Base-by-base conservation (phyloP, 1,140 invertebrate genomes). In the Ostrea edulis region DNA sequence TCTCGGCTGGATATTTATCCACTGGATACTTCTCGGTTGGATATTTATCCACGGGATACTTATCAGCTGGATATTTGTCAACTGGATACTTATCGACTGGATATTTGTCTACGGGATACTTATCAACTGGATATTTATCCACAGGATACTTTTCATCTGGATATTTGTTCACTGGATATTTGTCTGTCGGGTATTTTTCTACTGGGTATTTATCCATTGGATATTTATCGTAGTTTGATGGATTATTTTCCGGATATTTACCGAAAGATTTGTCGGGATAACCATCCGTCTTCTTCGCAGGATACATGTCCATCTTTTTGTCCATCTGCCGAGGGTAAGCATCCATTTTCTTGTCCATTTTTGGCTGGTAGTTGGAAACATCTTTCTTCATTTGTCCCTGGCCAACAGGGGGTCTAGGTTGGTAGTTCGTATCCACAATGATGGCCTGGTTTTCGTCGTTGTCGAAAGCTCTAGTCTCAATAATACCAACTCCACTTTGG, bases 261-360 rank as follows among this genome's bases (percentile, higher is more conserved):
- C 35, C 35, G 68, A 25, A n/a, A 7, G 25, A 22, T 68, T 68
- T 68, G 8, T 35, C 68, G 25, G 25, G 68, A 22, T 25, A 71
- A 11, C 29, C 29, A 35, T 71, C 68, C 22, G 25, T 71, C 25
- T 71, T 71, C 22, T 71, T 71, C 14, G 22, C 68, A 29, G 68
- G 68, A 29, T 77, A 77, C 25, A 35, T 77, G 25, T 77, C 68
- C 12, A 77, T 12, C 29, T 77, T 77, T 35, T 77, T 77, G 25
- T 77, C 68, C 25, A 77, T 77, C 25, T 77, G 68, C 29, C 68
- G 11, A 0, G 68, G 68, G 8, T 29, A 77, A 9, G 29, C 29
- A 12, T 77, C 68, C 68, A 77, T 77, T 77, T 77, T 77, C 68
- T 35, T 77, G 25, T 77, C 25, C 68, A 77, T 77, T 77, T 77